phyloP scores from a whole-genome alignment of 2,113 vertebrate species.

The Passerina amoena region DNA sequence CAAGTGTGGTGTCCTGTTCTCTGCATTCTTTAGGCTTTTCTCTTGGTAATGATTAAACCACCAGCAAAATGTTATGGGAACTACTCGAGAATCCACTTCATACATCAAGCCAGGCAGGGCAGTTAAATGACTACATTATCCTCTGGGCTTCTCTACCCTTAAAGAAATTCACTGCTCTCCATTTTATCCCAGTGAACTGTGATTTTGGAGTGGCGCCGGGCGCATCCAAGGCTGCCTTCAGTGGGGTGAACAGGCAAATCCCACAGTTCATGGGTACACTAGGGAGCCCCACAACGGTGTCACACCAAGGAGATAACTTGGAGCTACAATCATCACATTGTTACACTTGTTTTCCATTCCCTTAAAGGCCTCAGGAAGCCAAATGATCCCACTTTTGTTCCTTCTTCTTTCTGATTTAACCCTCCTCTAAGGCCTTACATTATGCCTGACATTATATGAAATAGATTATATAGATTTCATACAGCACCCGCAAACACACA shows the following conservation, averaged over 20 bases:
- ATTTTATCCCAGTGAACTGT: not conserved
- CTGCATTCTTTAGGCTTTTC: conserved; percentile 80
- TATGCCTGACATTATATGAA: not conserved
- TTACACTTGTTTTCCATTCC: not conserved
- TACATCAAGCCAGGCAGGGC: conserved; percentile 83
- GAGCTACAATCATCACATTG: not conserved
- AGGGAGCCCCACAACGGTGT: not conserved
- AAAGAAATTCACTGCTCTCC: conserved; percentile 31
- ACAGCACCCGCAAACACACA: not conserved
- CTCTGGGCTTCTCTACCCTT: conserved; percentile 36
- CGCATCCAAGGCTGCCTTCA: not conserved
- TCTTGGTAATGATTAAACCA: conserved; percentile 91
- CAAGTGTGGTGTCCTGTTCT: conserved; percentile 69
- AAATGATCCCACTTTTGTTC: conserved; percentile 11
- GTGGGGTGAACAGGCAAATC: not conserved
- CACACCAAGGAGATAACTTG: not conserved
- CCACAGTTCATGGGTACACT: fast-evolving
- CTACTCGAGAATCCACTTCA: conserved; percentile 81
- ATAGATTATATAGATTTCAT: not conserved
- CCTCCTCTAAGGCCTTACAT: not conserved
- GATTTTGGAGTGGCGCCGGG: not conserved
- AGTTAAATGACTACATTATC: conserved; percentile 84
- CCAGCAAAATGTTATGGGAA: conserved; percentile 85
- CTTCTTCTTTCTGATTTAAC: not conserved
- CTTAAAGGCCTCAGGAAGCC: not conserved